Base-by-base conservation (phyloP, 1,140 invertebrate genomes). In the Bombus vancouverensis region DNA sequence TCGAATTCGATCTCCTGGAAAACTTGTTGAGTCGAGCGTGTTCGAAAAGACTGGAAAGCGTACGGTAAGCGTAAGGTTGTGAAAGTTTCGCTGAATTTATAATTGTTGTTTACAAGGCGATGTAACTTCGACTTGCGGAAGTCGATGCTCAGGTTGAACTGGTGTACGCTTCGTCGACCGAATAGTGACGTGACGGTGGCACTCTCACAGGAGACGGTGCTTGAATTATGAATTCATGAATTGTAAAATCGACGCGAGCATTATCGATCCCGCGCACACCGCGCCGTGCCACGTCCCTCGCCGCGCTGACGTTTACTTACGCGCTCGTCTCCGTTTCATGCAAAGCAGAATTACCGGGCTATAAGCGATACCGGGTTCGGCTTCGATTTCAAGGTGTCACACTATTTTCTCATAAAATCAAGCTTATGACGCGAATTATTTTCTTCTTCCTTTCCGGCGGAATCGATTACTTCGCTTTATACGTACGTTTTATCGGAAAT, bases 191-290 rank as follows among this genome's bases (percentile, higher is more conserved):
- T 53, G 37, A 28, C 62, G 78, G 28, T 66, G 84, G 75, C 79
- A 80, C 80, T 89, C 81, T 66, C 62, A 57, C 39, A 28, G 72
- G 86, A 91, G 82, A 83, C 76, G 73, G 59, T 81, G 85, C 87
- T 92, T 91, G 92, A 94, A 94, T 94, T 93, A 94, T 93, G 92
- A 92, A 94, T 94, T 93, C 91, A 93, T 92, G 91, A 93, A 94
- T 93, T 93, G 92, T 93, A 91, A 93, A 93, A 94, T 93, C 92
- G 92, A 84, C 88, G 87, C 85, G 88, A 88, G 82, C 82, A 80
- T 86, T 90, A 91, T 91, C 89, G 90, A 90, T 90, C 89, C 66
- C 76, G 62, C 47, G 65, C 79, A 53, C 47, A 53, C 47, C 47
- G 47, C 47, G 18, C 47, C 18, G 5, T 22, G 47, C 47, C 47